Conservation (phyloP, 2,113 vertebrate genomes). For the Crotalus tigris region DNA sequence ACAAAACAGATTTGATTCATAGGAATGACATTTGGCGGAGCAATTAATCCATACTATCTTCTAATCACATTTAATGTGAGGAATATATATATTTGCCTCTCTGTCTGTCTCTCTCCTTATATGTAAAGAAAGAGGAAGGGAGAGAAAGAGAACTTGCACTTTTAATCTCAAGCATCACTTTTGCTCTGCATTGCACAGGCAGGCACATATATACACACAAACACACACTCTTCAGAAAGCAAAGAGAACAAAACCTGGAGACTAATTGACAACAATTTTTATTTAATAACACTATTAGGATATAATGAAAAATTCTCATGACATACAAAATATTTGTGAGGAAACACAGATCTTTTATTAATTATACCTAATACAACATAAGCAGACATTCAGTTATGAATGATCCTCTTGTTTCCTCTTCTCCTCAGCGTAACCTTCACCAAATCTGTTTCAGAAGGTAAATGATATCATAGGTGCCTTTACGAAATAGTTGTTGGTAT, state of each 20-base stretch:
- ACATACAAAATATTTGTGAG: neutral
- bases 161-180: conserved; percentile 7
- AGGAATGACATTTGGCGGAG: conserved; percentile 72
- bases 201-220: neutral
- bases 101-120: neutral
- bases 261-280: conserved; percentile 59
- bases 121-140: neutral
- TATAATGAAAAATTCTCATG: conserved; percentile 52
- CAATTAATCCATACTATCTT: conserved; percentile 73
- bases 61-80: conserved; percentile 68
- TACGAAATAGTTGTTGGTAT: neutral
- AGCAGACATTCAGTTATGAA: neutral
- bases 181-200: neutral
- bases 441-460: neutral
- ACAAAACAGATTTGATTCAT: conserved; percentile 74
- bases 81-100: conserved; percentile 35
- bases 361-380: neutral
- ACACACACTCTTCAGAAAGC: neutral
- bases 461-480: neutral
- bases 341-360: neutral
- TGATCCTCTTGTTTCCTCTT: neutral
- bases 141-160: neutral
- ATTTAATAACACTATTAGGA: conserved; percentile 56
- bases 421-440: neutral
- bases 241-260: conserved; percentile 52